phyloP scores from a whole-genome alignment of 2,797 vertebrate genomes.

The Rhinatrema bivittatum region DNA sequence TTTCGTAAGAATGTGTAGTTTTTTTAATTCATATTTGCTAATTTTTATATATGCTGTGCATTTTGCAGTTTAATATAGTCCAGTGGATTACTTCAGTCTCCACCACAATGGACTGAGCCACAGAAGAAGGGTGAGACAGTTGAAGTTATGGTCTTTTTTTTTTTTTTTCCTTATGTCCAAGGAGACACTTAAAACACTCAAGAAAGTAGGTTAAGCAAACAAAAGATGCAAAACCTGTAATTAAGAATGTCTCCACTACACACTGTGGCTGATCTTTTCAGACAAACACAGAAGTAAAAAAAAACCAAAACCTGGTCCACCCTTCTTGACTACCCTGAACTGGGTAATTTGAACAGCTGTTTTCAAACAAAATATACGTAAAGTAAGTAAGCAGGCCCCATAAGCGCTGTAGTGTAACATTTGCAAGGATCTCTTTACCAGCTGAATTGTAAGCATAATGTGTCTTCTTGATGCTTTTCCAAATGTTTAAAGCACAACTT shows the following conservation, averaged over 20 bases:
- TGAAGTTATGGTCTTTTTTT: conserved; percentile 26
- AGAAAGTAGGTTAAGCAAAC: conserved; percentile 62
- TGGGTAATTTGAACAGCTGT: conserved; percentile 1
- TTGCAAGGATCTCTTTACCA: conserved; percentile 23
- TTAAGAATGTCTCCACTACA: conserved; percentile 53
- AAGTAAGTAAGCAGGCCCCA: not conserved
- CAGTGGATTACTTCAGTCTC: conserved; percentile 25
- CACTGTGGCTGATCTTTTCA: conserved; percentile 7
- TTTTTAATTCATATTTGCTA: too few relatives aligned
- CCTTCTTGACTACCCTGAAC: conserved; percentile 3
- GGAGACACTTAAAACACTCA: conserved; percentile 41
- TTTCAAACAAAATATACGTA: not conserved
- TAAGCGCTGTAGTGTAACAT: conserved; percentile 18
- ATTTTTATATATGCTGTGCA: too few relatives aligned
- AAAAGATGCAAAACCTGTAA: conserved; percentile 41
- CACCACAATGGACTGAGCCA: conserved; percentile 37
- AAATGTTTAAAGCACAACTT: too few relatives aligned
- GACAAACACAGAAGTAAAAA: conserved; percentile 19
- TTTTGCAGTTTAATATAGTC: conserved; percentile 39
- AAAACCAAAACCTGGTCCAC: conserved; percentile 1
- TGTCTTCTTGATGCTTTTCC: too few relatives aligned
- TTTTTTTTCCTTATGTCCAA: conserved; percentile 35
- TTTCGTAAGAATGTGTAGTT: conserved; percentile 14
- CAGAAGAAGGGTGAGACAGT: conserved; percentile 32
- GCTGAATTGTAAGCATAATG: too few relatives aligned